phyloP scores from a whole-genome alignment of 35 echinoderm and acorn worm genomes.

The Stichopus chloronotus region DNA sequence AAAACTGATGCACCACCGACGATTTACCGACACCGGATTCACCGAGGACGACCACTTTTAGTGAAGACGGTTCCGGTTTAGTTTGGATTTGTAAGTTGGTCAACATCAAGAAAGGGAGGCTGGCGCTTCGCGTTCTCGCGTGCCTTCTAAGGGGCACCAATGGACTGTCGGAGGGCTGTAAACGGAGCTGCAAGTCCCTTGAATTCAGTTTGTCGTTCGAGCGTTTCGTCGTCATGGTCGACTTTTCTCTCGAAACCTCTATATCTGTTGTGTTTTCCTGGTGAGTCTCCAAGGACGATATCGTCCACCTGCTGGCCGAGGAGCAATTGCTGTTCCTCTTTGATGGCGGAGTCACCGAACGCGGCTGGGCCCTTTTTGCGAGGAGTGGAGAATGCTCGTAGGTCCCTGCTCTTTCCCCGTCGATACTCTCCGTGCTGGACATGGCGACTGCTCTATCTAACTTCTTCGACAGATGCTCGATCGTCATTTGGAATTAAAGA shows the following conservation, averaged over 20 bases:
- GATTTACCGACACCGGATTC: conserved; percentile 70
- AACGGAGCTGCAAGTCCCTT: neutral
- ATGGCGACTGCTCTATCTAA: conserved; percentile 15
- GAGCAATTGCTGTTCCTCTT: neutral
- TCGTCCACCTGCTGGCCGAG: conserved; percentile 16
- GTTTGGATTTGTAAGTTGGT: conserved; percentile 45
- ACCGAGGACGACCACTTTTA: conserved; percentile 66
- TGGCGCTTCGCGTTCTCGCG: conserved; percentile 48
- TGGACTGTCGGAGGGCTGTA: conserved; percentile 13
- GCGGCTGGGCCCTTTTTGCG: neutral
- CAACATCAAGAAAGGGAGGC: conserved; percentile 67
- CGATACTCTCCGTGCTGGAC: conserved; percentile 41
- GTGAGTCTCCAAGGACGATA: conserved; percentile 1
- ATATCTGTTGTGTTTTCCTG: conserved; percentile 19
- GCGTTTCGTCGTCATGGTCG: conserved; percentile 47
- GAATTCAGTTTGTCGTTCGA: conserved; percentile 19
- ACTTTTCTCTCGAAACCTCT: neutral
- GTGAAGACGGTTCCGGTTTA: neutral
- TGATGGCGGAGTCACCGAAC: neutral
- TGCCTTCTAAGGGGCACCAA: neutral
- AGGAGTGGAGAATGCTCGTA: conserved; percentile 49
- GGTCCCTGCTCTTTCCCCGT: conserved; percentile 2
- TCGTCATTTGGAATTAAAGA: conserved; percentile 43
- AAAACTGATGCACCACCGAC: conserved; percentile 66
- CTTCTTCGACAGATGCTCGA: conserved; percentile 35